Base-by-base conservation (phyloP, 2,888 invertebrate genomes). In the Hybos culiciformis region DNA sequence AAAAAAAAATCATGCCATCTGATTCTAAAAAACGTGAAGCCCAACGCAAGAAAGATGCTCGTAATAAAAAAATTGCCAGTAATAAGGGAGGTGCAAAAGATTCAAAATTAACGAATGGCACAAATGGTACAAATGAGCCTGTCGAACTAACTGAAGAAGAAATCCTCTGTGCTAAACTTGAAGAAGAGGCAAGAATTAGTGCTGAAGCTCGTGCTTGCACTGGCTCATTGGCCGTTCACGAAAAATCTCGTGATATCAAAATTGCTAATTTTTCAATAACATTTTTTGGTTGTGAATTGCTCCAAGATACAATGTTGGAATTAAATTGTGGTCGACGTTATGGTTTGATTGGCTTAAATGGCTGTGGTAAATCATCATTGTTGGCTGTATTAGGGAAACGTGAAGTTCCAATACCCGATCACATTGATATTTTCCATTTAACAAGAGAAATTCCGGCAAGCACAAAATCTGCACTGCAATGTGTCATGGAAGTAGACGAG, bases 361-460 rank as follows among this genome's bases (percentile, higher is more conserved):
- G 98, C 52, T 88, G 91, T 63, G 97, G 97, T 74, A 98, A 98
- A 68, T 96, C 96, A 3, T 94, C 96, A 3, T 68, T 98, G 45
- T 70, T 99, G 50, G 77, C 94, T 36, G 90, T 85, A 17, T 71
- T 98, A 47, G 94, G 94, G 44, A 83, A 88, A 50, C 79, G 94
- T 38, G 88, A 98, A 70, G 84, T 97, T 26, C 93, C 94, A 1
- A 88, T 99, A 48, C 98, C 96, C 4, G 83, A 90, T 4, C 88
- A 92, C 62, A 88, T 98, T 52, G 98, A 98, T 70, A 96, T 97
- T 56, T 99, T 94, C 70, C 87, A 97, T 66, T 72, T 98, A 61
- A 86, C 90, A 9, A 77, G 97, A 39, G 98, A 98, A 71, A 96
- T 97, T 81, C 86, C 93, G 1, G 96, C 98, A n/a, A 91, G 91